Evolutionary conservation across 2,888 invertebrate genomes (phyloP), one percentile per base, ranked within the genome.

Genomic region (Vannuccia rotundouncinata): DNA sequence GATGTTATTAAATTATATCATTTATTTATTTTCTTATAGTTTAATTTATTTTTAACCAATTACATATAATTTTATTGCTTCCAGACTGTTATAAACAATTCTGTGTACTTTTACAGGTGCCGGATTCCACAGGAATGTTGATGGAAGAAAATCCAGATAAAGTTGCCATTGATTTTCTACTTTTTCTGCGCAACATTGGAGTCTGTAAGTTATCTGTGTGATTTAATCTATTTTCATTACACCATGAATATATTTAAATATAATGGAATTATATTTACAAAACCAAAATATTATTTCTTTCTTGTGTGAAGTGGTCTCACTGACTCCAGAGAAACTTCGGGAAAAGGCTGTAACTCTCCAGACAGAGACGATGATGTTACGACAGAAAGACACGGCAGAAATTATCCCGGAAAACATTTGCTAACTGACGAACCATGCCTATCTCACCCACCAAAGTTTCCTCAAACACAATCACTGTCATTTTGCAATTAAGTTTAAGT

Each of bases 71-170:
- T 45, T 45, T 10, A 45, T 45, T 45, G 45, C 5, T 45, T 45
- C 45, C 10, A 45, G 45, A n/a, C n/a, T n/a, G n/a, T n/a, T n/a
- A n/a, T n/a, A n/a, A n/a, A n/a, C n/a, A n/a, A n/a, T n/a, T n/a
- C n/a, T n/a, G n/a, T n/a, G n/a, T n/a, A n/a, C n/a, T n/a, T n/a
- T 17, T 45, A 2, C 22, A 66, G 66, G 66, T 66, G 13, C 66
- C 66, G 22, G 66, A 66, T 27, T 66, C 22, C 28, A 78, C 29
- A 10, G 78, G 78, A 25, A 78, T 78, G 78, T 66, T 78, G 66
- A 78, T 78, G 78, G 78, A 78, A 27, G 78, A 78, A 28, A 29
- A 78, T 74, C 78, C 78, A 1, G 78, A 78, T 25, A 78, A 73
- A 31, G 5, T 78, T 22, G 31, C 78, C 5, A 28, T 78, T 5